Percentiles rank a stretch among this genome's conserved stretches.
Conservation (phyloP, 1,140 invertebrate genomes). For the Brachionus asplanchnoidis region DNA sequence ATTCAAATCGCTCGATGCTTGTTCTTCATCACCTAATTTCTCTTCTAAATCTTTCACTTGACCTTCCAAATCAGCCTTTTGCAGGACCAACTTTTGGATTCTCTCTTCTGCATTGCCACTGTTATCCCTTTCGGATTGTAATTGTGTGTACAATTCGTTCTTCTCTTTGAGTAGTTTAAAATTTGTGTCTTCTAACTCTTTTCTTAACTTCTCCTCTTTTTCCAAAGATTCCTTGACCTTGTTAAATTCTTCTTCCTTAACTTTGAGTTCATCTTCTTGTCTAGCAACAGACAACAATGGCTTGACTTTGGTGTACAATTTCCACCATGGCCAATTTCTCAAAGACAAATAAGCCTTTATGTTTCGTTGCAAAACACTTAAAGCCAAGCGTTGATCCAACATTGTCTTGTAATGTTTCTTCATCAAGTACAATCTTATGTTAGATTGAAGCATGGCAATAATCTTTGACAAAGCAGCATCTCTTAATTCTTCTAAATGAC, state of each 20-base stretch:
- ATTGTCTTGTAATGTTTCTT: conserved; percentile 89
- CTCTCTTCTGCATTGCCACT: conserved; percentile 80
- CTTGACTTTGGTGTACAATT: conserved; percentile 95
- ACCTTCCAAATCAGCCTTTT: conserved; percentile 92
- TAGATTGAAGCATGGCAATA: conserved; percentile 95
- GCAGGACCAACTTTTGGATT: conserved; percentile 81
- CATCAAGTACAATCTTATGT: conserved; percentile 78
- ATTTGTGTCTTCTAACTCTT: conserved; percentile 89
- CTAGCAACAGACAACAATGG: conserved; percentile 95
- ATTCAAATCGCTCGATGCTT: conserved; percentile 83
- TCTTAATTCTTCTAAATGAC: conserved; percentile 99
- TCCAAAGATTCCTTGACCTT: conserved; percentile 88
- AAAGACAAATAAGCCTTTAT: conserved; percentile 95
- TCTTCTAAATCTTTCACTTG: conserved; percentile 95
- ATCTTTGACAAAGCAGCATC: conserved; percentile 97
- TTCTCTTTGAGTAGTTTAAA: conserved; percentile 76
- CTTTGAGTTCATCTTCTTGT: conserved; percentile 98
- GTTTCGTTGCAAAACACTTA: conserved; percentile 96
- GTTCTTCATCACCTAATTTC: conserved; percentile 86
- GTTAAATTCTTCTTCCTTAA: conserved; percentile 88
- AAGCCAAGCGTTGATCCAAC: conserved; percentile 92
- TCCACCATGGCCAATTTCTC: conserved; percentile 99
- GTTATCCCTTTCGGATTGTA: conserved; percentile 77
- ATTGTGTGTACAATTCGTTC: conserved; percentile 74
- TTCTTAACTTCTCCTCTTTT: conserved; percentile 88